A percentile compares a stretch with the other conserved stretches of the same genome.
Evolutionary conservation across 1,140 invertebrate species (phyloP).

Genomic region (Aleiodes sp.): DNA sequence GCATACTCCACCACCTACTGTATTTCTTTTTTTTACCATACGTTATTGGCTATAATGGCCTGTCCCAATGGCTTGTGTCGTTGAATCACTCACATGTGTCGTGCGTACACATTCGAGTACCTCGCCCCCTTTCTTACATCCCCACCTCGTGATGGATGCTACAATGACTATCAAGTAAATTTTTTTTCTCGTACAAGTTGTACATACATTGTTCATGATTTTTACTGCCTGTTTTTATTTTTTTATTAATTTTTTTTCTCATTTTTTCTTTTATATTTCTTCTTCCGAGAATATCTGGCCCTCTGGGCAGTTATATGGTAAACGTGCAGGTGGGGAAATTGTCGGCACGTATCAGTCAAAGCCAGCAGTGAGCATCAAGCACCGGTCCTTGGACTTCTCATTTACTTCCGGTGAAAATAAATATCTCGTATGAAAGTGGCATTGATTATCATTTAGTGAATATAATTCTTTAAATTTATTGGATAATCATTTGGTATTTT

Average conservation of each 20-base stretch:
- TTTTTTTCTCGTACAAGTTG: neutral
- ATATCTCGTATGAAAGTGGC: neutral
- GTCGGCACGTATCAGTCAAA: neutral
- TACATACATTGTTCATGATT: neutral
- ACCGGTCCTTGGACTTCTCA: neutral
- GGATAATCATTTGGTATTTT: no score
- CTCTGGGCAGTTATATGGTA: neutral
- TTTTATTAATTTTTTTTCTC: no score
- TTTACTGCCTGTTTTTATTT: no score
- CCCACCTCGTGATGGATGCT: neutral
- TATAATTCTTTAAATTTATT: neutral
- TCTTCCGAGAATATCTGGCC: neutral
- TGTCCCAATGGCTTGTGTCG: slow-evolving; percentile 1
- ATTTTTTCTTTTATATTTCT: neutral
- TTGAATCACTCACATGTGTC: slow-evolving; percentile 18
- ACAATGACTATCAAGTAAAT: slow-evolving; percentile 15
- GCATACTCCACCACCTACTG: neutral
- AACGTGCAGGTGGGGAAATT: neutral
- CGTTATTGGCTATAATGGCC: neutral
- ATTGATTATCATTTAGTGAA: neutral
- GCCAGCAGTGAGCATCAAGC: neutral
- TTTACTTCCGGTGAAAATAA: slow-evolving; percentile 5
- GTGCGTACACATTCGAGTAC: neutral
- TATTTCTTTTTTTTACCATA: slow-evolving; percentile 2
- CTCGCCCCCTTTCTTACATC: neutral